These are phyloP conservation scores for Antedon mediterranea DNA, from an alignment of 53 echinoderm and acorn worm genomes.

Conservation along the genomic window DNA sequence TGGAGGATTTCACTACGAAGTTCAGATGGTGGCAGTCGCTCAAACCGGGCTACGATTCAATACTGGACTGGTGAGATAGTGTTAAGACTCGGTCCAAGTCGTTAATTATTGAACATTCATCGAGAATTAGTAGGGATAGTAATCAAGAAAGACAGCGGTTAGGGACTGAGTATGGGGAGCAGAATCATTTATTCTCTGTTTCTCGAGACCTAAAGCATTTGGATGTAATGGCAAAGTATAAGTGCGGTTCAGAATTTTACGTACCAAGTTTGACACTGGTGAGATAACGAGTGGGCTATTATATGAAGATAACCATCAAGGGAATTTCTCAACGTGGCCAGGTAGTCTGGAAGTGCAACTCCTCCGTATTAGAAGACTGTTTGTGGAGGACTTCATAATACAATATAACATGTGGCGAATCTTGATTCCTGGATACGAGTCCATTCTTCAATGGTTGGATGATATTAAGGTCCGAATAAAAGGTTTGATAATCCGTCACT, in stretches of 20 bases:
- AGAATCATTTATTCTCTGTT: no score
- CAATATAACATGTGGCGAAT: neutral
- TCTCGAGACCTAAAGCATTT: no score
- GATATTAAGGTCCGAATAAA: neutral
- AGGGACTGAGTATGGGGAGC: neutral
- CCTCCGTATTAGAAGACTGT: neutral
- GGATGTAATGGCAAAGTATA: no score
- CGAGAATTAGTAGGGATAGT: neutral
- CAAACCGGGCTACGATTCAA: constrained; percentile 14
- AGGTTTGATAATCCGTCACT: neutral
- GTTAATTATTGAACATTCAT: constrained; percentile 18
- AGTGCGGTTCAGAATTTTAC: no score
- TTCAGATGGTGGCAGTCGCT: constrained; percentile 25
- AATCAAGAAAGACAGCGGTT: neutral
- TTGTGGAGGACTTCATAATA: neutral
- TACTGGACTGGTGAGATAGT: constrained; percentile 37
- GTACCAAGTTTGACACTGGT: no score
- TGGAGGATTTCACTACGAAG: constrained; percentile 4
- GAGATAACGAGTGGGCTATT: no score
- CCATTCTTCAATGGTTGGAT: neutral
- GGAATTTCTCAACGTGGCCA: neutral
- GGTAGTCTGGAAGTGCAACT: neutral
- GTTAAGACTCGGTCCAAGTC: constrained; percentile 15
- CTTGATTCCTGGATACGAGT: neutral
- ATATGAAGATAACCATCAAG: no score